A percentile compares a stretch with the other conserved stretches of the same genome.
phyloP scores from a whole-genome alignment of 1,140 invertebrate genomes.

The Pogonomyrmex californicus region DNA sequence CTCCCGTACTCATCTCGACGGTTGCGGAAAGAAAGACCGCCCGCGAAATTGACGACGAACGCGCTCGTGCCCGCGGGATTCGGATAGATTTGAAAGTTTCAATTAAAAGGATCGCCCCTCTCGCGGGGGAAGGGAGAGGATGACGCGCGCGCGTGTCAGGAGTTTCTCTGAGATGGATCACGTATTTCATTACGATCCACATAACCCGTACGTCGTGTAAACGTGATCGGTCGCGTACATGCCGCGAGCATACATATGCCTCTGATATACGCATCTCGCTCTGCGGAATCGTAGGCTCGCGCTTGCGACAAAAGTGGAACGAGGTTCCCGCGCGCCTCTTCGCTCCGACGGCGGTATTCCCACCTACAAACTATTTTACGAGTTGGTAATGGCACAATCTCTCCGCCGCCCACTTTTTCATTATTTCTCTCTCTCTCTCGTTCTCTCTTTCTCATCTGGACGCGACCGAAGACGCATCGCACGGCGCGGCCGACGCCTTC shows the following conservation, averaged over 20 bases:
- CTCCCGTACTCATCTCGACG: constrained; percentile 30
- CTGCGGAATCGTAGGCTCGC: constrained; percentile 64
- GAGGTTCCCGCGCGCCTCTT: constrained; percentile 50
- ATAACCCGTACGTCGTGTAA: constrained; percentile 59
- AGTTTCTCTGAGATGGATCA: constrained; percentile 78
- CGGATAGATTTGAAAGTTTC: constrained; percentile 76
- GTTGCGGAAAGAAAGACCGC: neutral
- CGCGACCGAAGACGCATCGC: no score
- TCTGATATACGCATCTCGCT: constrained; percentile 27
- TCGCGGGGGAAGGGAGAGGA: neutral
- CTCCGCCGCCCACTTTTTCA: constrained; percentile 37
- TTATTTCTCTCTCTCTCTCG: constrained; percentile 15
- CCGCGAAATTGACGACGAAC: constrained; percentile 29
- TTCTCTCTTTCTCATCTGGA: neutral
- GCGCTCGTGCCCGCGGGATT: constrained; percentile 52
- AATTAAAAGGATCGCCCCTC: constrained; percentile 72
- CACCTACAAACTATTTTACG: constrained; percentile 57
- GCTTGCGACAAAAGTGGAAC: constrained; percentile 70
- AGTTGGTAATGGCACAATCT: constrained; percentile 47
- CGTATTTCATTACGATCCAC: constrained; percentile 78
- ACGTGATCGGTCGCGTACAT: constrained; percentile 3
- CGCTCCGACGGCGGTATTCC: neutral
- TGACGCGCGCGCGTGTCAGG: neutral
- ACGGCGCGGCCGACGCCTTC: neutral
- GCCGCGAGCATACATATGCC: neutral